Evolutionary conservation across 1,140 invertebrate species (phyloP), one percentile per base, ranked within the genome.

Genomic region (Nasonia longicornis): DNA sequence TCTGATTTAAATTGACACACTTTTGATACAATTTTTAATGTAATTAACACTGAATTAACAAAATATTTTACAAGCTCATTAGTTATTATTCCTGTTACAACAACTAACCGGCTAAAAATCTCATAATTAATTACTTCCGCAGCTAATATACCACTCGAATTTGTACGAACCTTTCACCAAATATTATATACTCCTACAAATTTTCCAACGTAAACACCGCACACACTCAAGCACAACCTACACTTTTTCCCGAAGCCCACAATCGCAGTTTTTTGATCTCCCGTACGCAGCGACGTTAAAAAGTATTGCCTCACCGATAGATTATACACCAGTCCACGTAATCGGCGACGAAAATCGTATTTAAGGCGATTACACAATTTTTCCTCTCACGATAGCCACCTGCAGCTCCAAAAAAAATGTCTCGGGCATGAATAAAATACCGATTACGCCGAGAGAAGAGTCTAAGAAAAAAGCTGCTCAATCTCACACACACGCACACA

Each of bases 281-380:
- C 11, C n/a, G 3, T 1, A 31, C 31, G 35, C 31, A 38, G 31
- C 16, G 0, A n/a, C 69, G 67, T 31, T 31, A 7, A 31, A 72
- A 45, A 52, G 29, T 74, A 58, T 74, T 74, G 22, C 72, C 1
- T 8, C n/a, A 74, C 45, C 22, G 8, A 29, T 52, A 45, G 45
- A 58, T 26, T 70, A 70, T 16, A n/a, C 48, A 29, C 22, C 22
- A 58, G 48, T 10, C 12, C 73, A 20, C 48, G 73, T 63, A 35
- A 72, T 58, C 73, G n/a, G 29, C 20, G 11, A 16, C 45, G 4
- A 75, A 75, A 22, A 31, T 31, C n/a, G 45, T 35, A 73, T 35
- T 75, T 31, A 31, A 77, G 22, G 11, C 66, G 35, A 48, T 77
- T 77, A 38, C 76, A 48, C 75, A 67, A 77, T 48, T 52, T 67